A percentile compares a stretch with the other conserved stretches of the same genome.
Conservation (phyloP, 2,888 invertebrate species). For the Troides aeacus region DNA sequence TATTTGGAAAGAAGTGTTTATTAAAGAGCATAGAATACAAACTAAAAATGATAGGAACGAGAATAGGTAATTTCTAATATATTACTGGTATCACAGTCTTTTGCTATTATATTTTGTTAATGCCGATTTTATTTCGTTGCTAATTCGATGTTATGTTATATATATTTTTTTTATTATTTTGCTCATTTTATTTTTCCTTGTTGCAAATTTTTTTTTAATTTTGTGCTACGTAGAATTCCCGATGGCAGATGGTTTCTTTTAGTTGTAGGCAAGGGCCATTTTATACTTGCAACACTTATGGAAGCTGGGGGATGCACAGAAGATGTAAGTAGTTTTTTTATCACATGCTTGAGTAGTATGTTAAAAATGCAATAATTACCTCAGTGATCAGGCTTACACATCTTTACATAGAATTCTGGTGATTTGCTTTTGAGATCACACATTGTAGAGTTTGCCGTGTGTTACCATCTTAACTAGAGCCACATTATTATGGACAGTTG, state of each 20-base stretch:
- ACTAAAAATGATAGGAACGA: slow-evolving; percentile 56
- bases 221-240: slow-evolving; percentile 65
- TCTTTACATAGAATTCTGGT: too few relatives aligned
- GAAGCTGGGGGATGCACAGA: slow-evolving; percentile 88
- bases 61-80: slow-evolving; percentile 50
- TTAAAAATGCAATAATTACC: too few relatives aligned
- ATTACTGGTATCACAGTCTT: not conserved
- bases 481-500: too few relatives aligned
- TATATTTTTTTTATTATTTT: not conserved
- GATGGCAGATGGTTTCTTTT: slow-evolving; percentile 86
- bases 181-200: not conserved
- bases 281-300: slow-evolving; percentile 85
- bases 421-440: too few relatives aligned
- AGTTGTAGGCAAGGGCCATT: slow-evolving; percentile 85
- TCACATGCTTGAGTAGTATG: not conserved
- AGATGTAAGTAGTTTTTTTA: slow-evolving; percentile 61
- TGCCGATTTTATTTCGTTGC: not conserved
- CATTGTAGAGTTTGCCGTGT: too few relatives aligned
- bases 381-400: too few relatives aligned
- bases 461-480: too few relatives aligned
- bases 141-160: not conserved
- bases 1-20: slow-evolving; percentile 88
- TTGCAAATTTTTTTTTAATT: slow-evolving; percentile 3
- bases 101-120: not conserved
- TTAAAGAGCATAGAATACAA: slow-evolving; percentile 66